Base-by-base conservation (phyloP, 2,888 invertebrate species). In the Ornithoptera alexandrae region DNA sequence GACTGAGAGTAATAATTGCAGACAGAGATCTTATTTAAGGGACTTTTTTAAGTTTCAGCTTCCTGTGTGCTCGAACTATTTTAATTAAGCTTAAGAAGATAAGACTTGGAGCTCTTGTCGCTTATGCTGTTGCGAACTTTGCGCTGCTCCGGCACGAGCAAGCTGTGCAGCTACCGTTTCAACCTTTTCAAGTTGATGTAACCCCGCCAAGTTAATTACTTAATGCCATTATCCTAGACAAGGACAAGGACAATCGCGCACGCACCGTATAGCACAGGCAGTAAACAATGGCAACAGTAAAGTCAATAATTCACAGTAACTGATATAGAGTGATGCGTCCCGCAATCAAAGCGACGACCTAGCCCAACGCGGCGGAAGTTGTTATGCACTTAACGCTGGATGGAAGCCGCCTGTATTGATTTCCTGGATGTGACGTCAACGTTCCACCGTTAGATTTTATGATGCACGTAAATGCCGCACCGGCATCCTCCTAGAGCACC, bases 21-120 rank as follows among this genome's bases (percentile, higher is more conserved):
- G 72, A 78, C 76, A 77, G 76, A 77, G 75, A 74, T 74, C 69
- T 75, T 72, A 76, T 75, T 77, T 75, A 74, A 76, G 74, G 72
- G 67, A 62, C 68, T 58, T 70, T 72, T 69, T 72, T 72, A 72
- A 68, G 73, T 72, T 65, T 70, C 70, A 59, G 60, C 61, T 30
- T 73, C 72, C 74, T 75, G 74, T 76, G 56, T 72, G 73, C 66
- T 72, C 67, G 56, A 72, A 75, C 73, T 74, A 73, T 75, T 75
- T 78, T 69, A 69, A 69, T 69, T 69, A 69, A 69, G 65, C 62
- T 65, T 62, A 57, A 46, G 46, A 46, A 74, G 77, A 78, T 78
- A 76, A 75, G 64, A 63, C 67, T 30, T 30, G 30, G 30, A 30
- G 30, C 30, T 30, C 30, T 30, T 30, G 60, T 68, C 59, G 50